phyloP scores from a whole-genome alignment of 2,888 invertebrate genomes.

The Thalpophila matura region DNA sequence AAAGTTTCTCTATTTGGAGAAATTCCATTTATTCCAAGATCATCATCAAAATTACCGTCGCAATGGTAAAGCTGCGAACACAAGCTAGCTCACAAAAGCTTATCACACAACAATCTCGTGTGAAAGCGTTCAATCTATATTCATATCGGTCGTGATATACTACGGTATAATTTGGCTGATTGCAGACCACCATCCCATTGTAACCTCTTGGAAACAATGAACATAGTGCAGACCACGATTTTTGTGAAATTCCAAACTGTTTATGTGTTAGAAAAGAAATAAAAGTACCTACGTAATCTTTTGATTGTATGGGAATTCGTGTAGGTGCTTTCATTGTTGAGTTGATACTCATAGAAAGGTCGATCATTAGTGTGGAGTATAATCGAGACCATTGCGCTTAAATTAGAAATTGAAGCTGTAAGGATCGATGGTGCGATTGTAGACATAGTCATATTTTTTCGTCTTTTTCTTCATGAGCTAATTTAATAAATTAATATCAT shows the following conservation, averaged over 20 bases:
- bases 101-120: slow-evolving; percentile 48
- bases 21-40: too few species aligned
- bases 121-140: slow-evolving; percentile 60
- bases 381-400: not conserved
- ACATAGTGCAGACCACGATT: slow-evolving; percentile 50
- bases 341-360: not conserved
- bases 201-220: slow-evolving; percentile 51
- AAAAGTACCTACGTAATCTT: slow-evolving; percentile 6
- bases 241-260: slow-evolving; percentile 53
- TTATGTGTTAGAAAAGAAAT: slow-evolving; percentile 46
- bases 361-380: not conserved
- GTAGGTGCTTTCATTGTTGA: slow-evolving; percentile 30
- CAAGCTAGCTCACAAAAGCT: slow-evolving; percentile 1
- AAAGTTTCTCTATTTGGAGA: too few species aligned
- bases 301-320: slow-evolving; percentile 31
- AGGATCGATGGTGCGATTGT: too few species aligned
- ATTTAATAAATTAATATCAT: too few species aligned
- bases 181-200: slow-evolving; percentile 57
- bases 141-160: slow-evolving; percentile 63
- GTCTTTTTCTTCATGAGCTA: too few species aligned
- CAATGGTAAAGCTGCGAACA: not conserved
- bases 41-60: too few species aligned
- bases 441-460: too few species aligned
- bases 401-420: not conserved
- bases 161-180: slow-evolving; percentile 67